phyloP scores from a whole-genome alignment of 2,113 vertebrate species.

The Atrichornis clamosus region DNA sequence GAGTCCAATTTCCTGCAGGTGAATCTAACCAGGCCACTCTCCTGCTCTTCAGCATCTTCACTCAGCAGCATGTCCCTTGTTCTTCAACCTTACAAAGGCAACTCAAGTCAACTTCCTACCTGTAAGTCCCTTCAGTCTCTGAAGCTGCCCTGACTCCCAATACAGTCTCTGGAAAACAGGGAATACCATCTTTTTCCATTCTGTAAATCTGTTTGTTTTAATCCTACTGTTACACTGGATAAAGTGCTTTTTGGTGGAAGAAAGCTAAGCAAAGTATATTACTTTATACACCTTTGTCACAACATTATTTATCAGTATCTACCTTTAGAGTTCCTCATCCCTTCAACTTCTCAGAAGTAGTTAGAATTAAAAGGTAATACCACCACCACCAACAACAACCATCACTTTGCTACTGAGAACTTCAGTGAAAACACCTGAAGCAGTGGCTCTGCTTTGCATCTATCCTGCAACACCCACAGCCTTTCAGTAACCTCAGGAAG shows the following conservation, averaged over 20 bases:
- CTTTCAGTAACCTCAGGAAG: background rate
- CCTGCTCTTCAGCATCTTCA: background rate
- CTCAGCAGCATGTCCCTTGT: background rate
- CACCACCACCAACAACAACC: accelerated
- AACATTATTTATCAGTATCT: background rate
- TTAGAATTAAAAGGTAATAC: background rate
- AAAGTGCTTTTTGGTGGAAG: background rate
- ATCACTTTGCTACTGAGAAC: background rate
- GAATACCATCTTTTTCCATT: background rate
- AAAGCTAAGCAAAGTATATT: background rate
- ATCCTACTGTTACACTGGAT: background rate
- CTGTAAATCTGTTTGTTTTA: background rate
- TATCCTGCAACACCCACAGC: background rate
- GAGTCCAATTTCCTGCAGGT: background rate
- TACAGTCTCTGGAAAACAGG: background rate
- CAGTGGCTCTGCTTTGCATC: background rate
- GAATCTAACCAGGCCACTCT: background rate
- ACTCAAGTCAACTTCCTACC: background rate
- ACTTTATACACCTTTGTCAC: background rate
- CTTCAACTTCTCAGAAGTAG: background rate
- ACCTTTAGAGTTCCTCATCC: background rate
- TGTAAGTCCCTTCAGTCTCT: background rate
- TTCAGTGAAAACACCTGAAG: background rate
- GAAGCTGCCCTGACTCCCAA: background rate
- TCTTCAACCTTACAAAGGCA: background rate